Percentiles rank a stretch among this genome's conserved stretches.
Conservation (phyloP, 2,888 invertebrate species). For the Perithous albicinctus region DNA sequence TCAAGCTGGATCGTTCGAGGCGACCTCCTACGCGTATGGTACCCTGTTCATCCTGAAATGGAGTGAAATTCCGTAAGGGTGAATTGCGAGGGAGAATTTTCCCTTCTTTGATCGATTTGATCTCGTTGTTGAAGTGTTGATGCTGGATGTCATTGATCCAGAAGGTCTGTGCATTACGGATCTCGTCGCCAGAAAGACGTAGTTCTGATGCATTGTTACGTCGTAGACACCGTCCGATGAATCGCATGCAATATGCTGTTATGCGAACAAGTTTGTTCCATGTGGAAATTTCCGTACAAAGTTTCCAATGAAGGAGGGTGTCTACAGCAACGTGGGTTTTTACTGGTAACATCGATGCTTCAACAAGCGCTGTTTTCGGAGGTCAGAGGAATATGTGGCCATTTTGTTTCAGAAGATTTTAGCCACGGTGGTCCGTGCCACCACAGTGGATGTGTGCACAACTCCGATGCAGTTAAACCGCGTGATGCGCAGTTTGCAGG, state of each 20-base stretch:
- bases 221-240: conserved; percentile 3
- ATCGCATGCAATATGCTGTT: conserved; percentile 42
- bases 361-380: not conserved
- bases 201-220: not conserved
- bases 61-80: conserved; percentile 25
- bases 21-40: conserved; percentile 56
- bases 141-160: conserved; percentile 28
- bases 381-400: conserved; percentile 24
- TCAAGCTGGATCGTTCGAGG: conserved; percentile 37
- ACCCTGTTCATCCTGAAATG: conserved; percentile 41
- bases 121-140: conserved; percentile 1
- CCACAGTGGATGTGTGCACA: conserved; percentile 65
- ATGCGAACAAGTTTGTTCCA: conserved; percentile 41
- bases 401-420: conserved; percentile 13
- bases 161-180: conserved; percentile 13
- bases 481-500: conserved; percentile 72
- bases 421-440: conserved; percentile 68
- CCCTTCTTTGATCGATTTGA: not conserved
- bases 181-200: conserved; percentile 11
- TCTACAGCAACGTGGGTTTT: conserved; percentile 8
- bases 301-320: not conserved
- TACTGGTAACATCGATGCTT: not conserved
- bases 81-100: not conserved
- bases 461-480: conserved; percentile 63
- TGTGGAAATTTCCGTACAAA: conserved; percentile 29